Conservation (phyloP, 2,888 invertebrate genomes). For the Sceliomorpha sp. region DNA sequence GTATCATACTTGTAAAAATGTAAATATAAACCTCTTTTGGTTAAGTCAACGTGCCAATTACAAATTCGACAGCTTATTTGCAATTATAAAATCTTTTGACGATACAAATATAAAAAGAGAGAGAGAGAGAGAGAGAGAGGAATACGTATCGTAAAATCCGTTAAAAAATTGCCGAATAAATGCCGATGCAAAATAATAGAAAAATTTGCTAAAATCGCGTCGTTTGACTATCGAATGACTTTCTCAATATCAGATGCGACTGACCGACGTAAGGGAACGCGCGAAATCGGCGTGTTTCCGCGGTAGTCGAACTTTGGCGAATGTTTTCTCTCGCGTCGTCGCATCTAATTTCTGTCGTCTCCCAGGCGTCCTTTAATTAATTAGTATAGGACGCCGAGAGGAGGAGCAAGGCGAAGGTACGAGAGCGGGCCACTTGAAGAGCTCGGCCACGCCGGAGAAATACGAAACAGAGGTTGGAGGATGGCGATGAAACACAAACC, state of each 20-base stretch:
- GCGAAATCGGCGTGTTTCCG: constrained; percentile 14
- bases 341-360: constrained; percentile 47
- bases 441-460: constrained; percentile 29
- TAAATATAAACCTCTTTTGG: too few relatives aligned
- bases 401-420: constrained; percentile 38
- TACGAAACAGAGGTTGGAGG: constrained; percentile 10
- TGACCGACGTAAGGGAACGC: constrained; percentile 7
- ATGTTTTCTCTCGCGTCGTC: constrained; percentile 56
- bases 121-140: too few relatives aligned
- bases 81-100: too few relatives aligned
- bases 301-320: constrained; percentile 59
- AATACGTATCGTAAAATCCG: too few relatives aligned
- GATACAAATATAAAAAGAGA: too few relatives aligned
- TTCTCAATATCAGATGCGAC: too few relatives aligned
- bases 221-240: too few relatives aligned
- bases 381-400: constrained; percentile 60
- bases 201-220: constrained; percentile 10
- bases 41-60: too few relatives aligned
- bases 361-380: constrained; percentile 66
- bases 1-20: too few relatives aligned
- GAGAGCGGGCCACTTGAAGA: constrained; percentile 33
- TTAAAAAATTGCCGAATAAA: constrained; percentile 16
- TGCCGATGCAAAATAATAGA: not conserved
- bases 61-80: too few relatives aligned
- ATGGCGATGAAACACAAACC: constrained; percentile 12